phyloP scores from a whole-genome alignment of 2,113 vertebrate species.

The Stegastes partitus region DNA sequence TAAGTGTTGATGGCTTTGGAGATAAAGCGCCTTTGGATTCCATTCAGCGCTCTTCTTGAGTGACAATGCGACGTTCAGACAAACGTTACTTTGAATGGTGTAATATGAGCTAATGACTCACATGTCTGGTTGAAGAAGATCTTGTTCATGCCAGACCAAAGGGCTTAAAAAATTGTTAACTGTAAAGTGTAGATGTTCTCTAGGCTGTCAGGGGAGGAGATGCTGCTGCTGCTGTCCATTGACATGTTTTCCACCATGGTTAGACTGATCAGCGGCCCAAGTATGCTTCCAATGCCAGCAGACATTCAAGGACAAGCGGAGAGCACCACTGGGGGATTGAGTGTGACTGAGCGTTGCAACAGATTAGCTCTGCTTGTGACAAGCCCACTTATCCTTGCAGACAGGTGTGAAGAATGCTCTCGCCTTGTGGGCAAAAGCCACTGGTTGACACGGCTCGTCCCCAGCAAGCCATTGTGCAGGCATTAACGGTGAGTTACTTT shows the following conservation, averaged over 20 bases:
- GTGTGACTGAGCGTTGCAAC: constrained; percentile 85
- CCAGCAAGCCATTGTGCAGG: constrained; percentile 33
- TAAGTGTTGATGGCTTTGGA: constrained; percentile 51
- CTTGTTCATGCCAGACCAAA: constrained; percentile 14
- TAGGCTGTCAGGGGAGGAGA: constrained; percentile 38
- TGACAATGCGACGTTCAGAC: constrained; percentile 36
- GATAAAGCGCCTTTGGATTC: constrained; percentile 50
- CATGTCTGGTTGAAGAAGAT: constrained; percentile 22
- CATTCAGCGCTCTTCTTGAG: constrained; percentile 36
- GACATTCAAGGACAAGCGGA: constrained; percentile 81
- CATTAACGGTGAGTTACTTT: constrained; percentile 62
- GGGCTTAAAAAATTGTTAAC: constrained; percentile 40
- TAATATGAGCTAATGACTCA: constrained; percentile 30
- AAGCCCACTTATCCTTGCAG: constrained; percentile 81
- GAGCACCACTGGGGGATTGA: constrained; percentile 76
- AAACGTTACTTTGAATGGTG: constrained; percentile 16
- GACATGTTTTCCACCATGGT: constrained; percentile 71
- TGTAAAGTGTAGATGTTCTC: constrained; percentile 54
- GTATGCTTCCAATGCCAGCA: constrained; percentile 73
- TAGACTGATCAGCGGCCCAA: constrained; percentile 69
- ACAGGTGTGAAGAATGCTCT: constrained; percentile 85
- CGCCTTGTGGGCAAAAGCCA: constrained; percentile 76
- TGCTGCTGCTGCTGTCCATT: constrained; percentile 54
- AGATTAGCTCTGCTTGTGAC: constrained; percentile 84
- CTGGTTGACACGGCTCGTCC: constrained; percentile 72